A percentile compares a stretch with the other conserved stretches of the same genome.
Conservation (phyloP, 1,140 invertebrate genomes). For the Aphidius gifuensis region DNA sequence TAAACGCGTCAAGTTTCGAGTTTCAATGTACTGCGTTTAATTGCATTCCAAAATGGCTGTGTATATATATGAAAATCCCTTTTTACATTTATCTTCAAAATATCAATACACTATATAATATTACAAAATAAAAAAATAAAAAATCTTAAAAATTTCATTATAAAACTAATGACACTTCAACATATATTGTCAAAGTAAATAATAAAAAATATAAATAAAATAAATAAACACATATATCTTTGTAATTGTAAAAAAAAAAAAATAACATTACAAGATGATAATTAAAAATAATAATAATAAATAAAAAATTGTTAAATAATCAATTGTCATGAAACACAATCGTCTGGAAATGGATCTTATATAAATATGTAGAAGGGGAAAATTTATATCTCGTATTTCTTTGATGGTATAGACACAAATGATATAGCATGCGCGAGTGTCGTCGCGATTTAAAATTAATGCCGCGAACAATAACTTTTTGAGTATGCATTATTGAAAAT, state of each 20-base stretch:
- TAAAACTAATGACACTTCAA: not conserved
- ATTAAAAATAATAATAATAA: too few species aligned
- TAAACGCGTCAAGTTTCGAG: constrained; percentile 29
- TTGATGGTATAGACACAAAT: too few species aligned
- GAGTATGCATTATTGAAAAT: not conserved
- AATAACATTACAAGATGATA: not conserved
- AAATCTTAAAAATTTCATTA: too few species aligned
- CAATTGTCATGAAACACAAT: too few species aligned
- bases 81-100: constrained; percentile 9
- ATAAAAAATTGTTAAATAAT: too few species aligned
- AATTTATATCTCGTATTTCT: too few species aligned
- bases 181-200: too few species aligned
- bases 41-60: constrained; percentile 48
- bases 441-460: constrained; percentile 17
- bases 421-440: not conserved
- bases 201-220: too few species aligned
- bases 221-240: too few species aligned
- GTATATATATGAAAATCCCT: constrained; percentile 6
- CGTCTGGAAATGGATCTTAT: too few species aligned
- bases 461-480: constrained; percentile 14
- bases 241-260: too few species aligned
- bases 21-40: constrained; percentile 51
- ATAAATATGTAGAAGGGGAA: too few species aligned
- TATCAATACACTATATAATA: constrained; percentile 3
- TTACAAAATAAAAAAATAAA: not conserved